Evolutionary conservation across 64 coral and sea anemone genomes (phyloP).

Genomic region (Dendronephthya gigantea): DNA sequence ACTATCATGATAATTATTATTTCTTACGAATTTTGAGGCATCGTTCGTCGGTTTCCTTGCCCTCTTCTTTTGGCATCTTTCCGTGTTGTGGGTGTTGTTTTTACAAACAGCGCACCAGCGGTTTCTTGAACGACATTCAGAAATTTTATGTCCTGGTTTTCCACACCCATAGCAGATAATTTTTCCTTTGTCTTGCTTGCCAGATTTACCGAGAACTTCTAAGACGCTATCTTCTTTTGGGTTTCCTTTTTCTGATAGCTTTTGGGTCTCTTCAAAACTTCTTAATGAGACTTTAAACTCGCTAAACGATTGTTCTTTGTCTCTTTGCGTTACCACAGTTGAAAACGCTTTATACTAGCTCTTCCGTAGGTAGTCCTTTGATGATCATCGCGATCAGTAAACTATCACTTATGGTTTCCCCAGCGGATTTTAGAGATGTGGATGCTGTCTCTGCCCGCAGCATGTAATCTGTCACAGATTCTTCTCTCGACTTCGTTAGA

Average conservation of each 20-base stretch:
- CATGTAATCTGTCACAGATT: too few relatives aligned
- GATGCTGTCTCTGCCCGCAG: too few relatives aligned
- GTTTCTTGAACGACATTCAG: not conserved
- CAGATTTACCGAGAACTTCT: not conserved
- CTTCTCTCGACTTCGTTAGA: too few relatives aligned
- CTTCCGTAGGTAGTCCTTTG: too few relatives aligned
- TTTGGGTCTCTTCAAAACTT: conserved; percentile 2
- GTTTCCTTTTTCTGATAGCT: not conserved
- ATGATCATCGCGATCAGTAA: too few relatives aligned
- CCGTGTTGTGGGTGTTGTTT: not conserved
- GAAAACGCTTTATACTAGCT: too few relatives aligned
- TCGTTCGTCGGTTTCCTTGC: too few relatives aligned
- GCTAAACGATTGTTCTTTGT: not conserved
- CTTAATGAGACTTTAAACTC: not conserved
- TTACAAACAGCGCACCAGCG: not conserved
- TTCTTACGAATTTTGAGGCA: not conserved
- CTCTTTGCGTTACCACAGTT: not conserved
- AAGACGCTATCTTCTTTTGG: not conserved
- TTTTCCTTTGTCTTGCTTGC: not conserved
- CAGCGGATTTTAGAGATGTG: too few relatives aligned
- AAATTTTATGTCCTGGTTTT: not conserved
- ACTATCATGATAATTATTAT: not conserved
- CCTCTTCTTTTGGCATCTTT: not conserved
- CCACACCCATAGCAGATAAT: not conserved
- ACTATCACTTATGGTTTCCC: too few relatives aligned